phyloP scores from a whole-genome alignment of 2,888 invertebrate genomes.

The Palloptera scutellata region DNA sequence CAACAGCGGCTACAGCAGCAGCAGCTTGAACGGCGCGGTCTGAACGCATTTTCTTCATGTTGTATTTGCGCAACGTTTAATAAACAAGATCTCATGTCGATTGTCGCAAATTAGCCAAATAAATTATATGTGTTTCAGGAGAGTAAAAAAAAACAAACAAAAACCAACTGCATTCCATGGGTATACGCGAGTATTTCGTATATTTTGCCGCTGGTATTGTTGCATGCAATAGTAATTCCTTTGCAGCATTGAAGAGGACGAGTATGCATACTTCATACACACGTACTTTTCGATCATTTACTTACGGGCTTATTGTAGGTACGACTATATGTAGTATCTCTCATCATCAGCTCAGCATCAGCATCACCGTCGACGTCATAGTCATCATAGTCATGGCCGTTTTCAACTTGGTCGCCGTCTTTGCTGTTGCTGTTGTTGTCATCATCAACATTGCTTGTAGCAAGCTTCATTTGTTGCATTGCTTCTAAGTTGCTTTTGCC shows the following conservation, averaged over 20 bases:
- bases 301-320: constrained; percentile 28
- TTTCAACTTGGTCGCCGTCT: constrained; percentile 15
- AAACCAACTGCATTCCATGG: constrained; percentile 6
- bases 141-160: constrained; percentile 11
- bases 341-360: constrained; percentile 32
- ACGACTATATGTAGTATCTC: constrained; percentile 34
- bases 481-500: too few species aligned
- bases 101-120: constrained; percentile 62
- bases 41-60: constrained; percentile 42
- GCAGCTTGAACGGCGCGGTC: neutral
- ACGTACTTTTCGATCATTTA: constrained; percentile 36
- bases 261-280: constrained; percentile 28
- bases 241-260: constrained; percentile 1
- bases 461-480: too few species aligned
- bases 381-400: constrained; percentile 34
- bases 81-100: constrained; percentile 63
- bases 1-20: neutral
- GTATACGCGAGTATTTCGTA: constrained; percentile 12
- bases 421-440: too few species aligned
- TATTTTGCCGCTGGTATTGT: neutral
- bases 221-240: neutral
- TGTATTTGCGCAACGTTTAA: constrained; percentile 58
- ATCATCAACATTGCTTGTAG: too few species aligned
- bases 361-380: constrained; percentile 34
- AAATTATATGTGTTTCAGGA: constrained; percentile 51